phyloP scores from a whole-genome alignment of 2,113 vertebrate genomes.

The Strigops habroptila region DNA sequence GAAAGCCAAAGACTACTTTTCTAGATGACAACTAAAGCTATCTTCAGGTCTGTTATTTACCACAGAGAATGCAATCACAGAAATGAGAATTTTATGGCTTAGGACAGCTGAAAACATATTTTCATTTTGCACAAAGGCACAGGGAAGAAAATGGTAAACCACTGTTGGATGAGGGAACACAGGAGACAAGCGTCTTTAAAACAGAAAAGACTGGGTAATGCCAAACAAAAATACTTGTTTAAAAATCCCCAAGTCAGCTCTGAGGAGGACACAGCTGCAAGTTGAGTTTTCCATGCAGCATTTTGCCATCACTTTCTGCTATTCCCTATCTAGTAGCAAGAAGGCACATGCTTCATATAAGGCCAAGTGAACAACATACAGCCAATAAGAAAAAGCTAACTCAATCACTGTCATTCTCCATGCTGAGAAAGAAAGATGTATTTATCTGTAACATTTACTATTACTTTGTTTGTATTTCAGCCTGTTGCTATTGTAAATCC shows the following conservation, averaged over 20 bases:
- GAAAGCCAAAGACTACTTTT: not conserved
- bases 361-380: fast-evolving
- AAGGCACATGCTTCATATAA: fast-evolving
- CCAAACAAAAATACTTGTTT: not conserved
- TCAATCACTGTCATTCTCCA: not conserved
- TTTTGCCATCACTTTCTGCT: not conserved
- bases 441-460: not conserved
- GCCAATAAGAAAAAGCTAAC: not conserved
- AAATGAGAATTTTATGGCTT: not conserved
- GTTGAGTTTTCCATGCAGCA: not conserved
- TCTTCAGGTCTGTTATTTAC: not conserved
- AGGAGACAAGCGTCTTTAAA: not conserved
- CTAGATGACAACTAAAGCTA: not conserved
- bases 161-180: not conserved
- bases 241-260: not conserved
- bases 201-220: not conserved
- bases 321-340: not conserved
- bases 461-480: not conserved
- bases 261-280: not conserved
- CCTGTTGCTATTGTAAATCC: not conserved
- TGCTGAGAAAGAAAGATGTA: not conserved
- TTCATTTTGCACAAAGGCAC: not conserved
- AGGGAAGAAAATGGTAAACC: not conserved
- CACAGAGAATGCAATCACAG: not conserved
- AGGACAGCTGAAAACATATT: not conserved